Percentiles rank a stretch among this genome's conserved stretches.
Conservation (phyloP, 2,113 vertebrate species). For the Microtus montanus region DNA sequence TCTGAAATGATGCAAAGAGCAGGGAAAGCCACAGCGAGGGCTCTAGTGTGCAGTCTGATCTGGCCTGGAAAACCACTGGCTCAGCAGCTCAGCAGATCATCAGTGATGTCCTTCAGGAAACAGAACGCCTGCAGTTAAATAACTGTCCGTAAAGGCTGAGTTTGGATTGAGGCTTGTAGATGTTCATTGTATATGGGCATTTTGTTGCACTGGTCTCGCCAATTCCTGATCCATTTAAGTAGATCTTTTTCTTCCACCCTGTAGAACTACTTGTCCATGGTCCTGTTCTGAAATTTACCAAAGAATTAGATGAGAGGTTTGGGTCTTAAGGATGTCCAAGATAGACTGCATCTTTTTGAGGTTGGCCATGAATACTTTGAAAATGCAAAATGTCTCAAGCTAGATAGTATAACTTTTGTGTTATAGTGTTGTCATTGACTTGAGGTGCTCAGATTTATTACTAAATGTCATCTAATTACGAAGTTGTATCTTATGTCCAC, state of each 20-base stretch:
- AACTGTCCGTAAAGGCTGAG: conserved; percentile 90
- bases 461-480: conserved; percentile 91
- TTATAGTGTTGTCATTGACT: conserved; percentile 91
- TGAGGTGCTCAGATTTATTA: conserved; percentile 92
- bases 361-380: conserved; percentile 95
- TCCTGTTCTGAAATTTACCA: conserved; percentile 98
- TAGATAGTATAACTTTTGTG: conserved; percentile 93
- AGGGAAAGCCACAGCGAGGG: conserved; percentile 85
- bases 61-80: conserved; percentile 89
- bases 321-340: conserved; percentile 89
- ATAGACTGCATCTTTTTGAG: conserved; percentile 97
- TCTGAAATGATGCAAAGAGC: conserved; percentile 87
- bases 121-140: conserved; percentile 88
- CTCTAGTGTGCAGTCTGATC: conserved; percentile 89
- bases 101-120: conserved; percentile 89
- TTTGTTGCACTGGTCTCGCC: conserved; percentile 95
- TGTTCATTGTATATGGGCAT: conserved; percentile 87
- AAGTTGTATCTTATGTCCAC: conserved; percentile 89
- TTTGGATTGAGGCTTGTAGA: conserved; percentile 86
- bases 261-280: conserved; percentile 97
- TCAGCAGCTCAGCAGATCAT: conserved; percentile 91
- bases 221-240: conserved; percentile 99
- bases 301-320: conserved; percentile 94
- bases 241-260: conserved; percentile 92
- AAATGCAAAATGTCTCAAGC: conserved; percentile 92